A percentile compares a stretch with the other conserved stretches of the same genome.
phyloP scores from a whole-genome alignment of 2,888 invertebrate species.

The Cosmia trapezina region DNA sequence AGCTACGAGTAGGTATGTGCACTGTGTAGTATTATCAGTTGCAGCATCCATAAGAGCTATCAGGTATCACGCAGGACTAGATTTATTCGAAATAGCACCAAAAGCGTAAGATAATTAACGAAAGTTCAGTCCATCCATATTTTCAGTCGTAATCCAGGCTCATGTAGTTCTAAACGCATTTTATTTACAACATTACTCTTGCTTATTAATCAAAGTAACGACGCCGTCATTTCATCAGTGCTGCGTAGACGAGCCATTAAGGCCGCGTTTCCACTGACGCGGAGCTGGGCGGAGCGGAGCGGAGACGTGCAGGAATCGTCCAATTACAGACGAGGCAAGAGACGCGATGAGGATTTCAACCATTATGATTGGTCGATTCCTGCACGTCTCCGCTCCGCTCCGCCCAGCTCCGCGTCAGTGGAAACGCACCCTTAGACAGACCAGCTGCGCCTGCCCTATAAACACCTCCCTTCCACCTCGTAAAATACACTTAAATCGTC shows the following conservation, averaged over 20 bases:
- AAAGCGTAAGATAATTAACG: neutral
- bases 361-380: too few species aligned
- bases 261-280: too few species aligned
- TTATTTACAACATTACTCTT: constrained; percentile 51
- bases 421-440: too few species aligned
- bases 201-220: constrained; percentile 54
- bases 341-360: too few species aligned
- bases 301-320: too few species aligned
- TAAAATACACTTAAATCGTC: constrained; percentile 74
- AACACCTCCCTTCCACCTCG: constrained; percentile 65
- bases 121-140: neutral
- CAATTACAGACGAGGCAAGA: too few species aligned
- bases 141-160: neutral
- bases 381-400: too few species aligned
- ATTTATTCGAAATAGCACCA: neutral
- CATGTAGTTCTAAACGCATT: constrained; percentile 21
- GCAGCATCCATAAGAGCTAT: neutral
- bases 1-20: neutral
- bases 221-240: constrained; percentile 46
- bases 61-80: neutral
- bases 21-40: neutral
- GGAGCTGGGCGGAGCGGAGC: too few species aligned
- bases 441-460: constrained; percentile 67
- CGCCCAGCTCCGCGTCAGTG: too few species aligned
- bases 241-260: constrained; percentile 43